Evolutionary conservation across 2,797 vertebrate genomes (phyloP).

Genomic region (Amniataba percoides): DNA sequence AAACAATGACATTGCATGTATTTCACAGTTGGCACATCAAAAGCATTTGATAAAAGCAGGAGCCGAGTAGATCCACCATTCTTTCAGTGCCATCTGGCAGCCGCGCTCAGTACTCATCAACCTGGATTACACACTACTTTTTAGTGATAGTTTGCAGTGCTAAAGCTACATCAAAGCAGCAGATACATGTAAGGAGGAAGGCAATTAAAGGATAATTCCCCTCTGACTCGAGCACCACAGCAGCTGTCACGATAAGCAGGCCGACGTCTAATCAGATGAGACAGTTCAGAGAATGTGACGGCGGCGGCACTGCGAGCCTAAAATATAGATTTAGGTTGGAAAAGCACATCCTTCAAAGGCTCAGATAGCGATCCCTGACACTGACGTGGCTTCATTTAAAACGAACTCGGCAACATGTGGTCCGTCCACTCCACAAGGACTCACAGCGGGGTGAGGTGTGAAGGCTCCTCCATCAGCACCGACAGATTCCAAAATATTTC

Average conservation of each 20-base stretch:
- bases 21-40: slow-evolving; percentile 61
- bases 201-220: slow-evolving; percentile 74
- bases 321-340: slow-evolving; percentile 48
- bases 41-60: slow-evolving; percentile 57
- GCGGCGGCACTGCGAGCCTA: slow-evolving; percentile 11
- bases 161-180: slow-evolving; percentile 69
- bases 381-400: background rate
- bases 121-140: slow-evolving; percentile 64
- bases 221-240: slow-evolving; percentile 44
- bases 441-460: background rate
- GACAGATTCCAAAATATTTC: background rate
- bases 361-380: slow-evolving; percentile 3
- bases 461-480: too few species aligned
- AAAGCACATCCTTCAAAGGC: slow-evolving; percentile 14
- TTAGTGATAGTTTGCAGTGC: slow-evolving; percentile 59
- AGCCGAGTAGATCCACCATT: slow-evolving; percentile 48
- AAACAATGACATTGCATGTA: slow-evolving; percentile 68
- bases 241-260: slow-evolving; percentile 66
- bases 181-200: slow-evolving; percentile 55
- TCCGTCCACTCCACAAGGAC: background rate
- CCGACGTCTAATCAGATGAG: slow-evolving; percentile 62
- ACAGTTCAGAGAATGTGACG: slow-evolving; percentile 47
- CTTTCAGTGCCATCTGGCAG: slow-evolving; percentile 62
- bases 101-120: slow-evolving; percentile 60
- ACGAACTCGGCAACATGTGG: background rate